These are phyloP conservation scores for Petrocephalus microphthalmus DNA, from an alignment of 2,113 vertebrate genomes.

Conservation along the genomic window DNA sequence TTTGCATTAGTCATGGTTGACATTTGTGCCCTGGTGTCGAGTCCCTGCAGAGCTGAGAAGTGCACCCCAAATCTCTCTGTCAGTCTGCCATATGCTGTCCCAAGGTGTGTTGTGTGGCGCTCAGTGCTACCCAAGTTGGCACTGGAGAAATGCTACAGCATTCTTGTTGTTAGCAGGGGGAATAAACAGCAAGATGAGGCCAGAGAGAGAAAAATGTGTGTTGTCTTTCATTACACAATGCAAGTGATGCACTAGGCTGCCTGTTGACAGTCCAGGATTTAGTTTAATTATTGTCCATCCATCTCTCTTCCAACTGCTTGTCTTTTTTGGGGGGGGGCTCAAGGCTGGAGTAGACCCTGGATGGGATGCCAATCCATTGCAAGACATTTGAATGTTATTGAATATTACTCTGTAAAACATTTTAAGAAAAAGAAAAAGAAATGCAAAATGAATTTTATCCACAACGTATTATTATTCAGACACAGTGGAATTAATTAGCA, in stretches of 20 bases:
- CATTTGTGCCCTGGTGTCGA: neutral
- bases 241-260: neutral
- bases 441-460: neutral
- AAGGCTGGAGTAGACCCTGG: neutral
- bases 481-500: neutral
- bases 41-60: neutral
- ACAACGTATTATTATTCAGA: neutral
- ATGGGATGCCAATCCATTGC: neutral
- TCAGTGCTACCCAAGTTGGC: neutral
- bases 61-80: neutral
- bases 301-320: too few relatives aligned
- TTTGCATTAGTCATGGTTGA: neutral
- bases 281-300: neutral
- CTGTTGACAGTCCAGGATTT: neutral
- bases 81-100: too few relatives aligned
- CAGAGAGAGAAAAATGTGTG: neutral
- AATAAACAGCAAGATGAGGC: neutral
- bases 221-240: neutral
- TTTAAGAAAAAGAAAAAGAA: neutral
- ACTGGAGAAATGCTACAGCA: neutral
- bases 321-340: too few relatives aligned
- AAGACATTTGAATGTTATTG: neutral
- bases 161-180: neutral
- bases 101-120: too few relatives aligned
- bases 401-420: neutral